A percentile compares a stretch with the other conserved stretches of the same genome.
Conservation (phyloP, 2,113 vertebrate species). For the Ciconia maguari region DNA sequence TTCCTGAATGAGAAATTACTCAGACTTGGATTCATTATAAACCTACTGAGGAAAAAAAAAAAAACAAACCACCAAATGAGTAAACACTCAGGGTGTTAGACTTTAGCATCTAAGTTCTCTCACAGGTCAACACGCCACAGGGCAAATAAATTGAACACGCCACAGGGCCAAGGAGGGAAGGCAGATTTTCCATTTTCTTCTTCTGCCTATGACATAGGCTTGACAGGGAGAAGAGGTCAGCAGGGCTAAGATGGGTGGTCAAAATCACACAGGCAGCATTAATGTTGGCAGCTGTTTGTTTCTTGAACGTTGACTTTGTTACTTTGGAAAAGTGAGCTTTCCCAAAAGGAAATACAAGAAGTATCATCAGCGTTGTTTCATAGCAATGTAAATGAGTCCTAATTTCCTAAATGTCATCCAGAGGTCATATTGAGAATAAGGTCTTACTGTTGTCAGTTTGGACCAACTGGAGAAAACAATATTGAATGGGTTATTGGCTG, state of each 20-base stretch:
- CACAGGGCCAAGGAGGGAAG: not conserved
- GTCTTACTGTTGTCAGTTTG: not conserved
- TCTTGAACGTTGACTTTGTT: not conserved
- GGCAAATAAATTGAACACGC: fast-evolving
- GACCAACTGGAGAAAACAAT: not conserved
- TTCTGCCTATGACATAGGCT: not conserved
- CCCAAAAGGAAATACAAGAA: not conserved
- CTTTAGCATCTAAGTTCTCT: not conserved
- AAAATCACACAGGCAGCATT: not conserved
- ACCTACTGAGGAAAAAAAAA: not conserved
- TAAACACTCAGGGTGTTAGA: not conserved
- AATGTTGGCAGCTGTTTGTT: not conserved
- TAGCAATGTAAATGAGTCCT: not conserved
- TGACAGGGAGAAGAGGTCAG: not conserved
- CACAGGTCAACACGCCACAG: fast-evolving
- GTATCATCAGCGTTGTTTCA: not conserved
- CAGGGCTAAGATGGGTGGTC: not conserved
- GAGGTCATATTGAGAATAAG: not conserved
- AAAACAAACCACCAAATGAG: not conserved
- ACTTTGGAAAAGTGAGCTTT: not conserved
- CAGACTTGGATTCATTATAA: not conserved
- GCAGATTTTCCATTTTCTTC: not conserved
- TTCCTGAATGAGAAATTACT: slow-evolving; percentile 8
- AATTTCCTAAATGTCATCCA: not conserved
- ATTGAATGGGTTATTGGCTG: not conserved